Percentiles rank a stretch among this genome's conserved stretches.
Evolutionary conservation across 2,113 vertebrate genomes (phyloP).

Genomic region (Hylia prasina): DNA sequence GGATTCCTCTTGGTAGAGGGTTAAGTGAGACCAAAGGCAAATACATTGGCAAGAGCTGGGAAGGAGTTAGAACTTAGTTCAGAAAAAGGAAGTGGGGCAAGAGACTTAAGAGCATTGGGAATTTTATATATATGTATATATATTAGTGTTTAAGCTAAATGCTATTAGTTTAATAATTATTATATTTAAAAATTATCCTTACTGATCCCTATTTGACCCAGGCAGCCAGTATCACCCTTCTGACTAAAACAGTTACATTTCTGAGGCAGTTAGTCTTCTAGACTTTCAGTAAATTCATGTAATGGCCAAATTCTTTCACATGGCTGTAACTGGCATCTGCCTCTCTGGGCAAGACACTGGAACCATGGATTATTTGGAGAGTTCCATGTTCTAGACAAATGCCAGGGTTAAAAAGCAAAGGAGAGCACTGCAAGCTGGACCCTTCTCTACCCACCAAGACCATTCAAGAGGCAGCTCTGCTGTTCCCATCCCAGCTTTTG

Average conservation of each 20-base stretch:
- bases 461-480: neutral
- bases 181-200: neutral
- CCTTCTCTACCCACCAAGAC: constrained; percentile 6
- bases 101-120: neutral
- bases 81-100: neutral
- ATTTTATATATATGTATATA: neutral
- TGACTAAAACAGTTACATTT: neutral
- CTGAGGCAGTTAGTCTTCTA: neutral
- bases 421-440: neutral
- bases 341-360: neutral
- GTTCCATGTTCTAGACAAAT: neutral
- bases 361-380: neutral
- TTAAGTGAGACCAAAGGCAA: neutral
- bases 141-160: neutral
- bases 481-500: neutral
- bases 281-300: neutral
- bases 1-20: neutral
- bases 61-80: neutral
- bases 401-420: neutral
- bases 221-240: constrained; percentile 14
- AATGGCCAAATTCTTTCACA: neutral
- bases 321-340: neutral
- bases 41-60: neutral
- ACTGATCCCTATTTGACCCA: neutral
- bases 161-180: constrained; percentile 18